Percentiles rank a stretch among this genome's conserved stretches.
These are phyloP conservation scores for Drosophila dives DNA, from an alignment of 2,888 invertebrate species.

Conservation along the genomic window DNA sequence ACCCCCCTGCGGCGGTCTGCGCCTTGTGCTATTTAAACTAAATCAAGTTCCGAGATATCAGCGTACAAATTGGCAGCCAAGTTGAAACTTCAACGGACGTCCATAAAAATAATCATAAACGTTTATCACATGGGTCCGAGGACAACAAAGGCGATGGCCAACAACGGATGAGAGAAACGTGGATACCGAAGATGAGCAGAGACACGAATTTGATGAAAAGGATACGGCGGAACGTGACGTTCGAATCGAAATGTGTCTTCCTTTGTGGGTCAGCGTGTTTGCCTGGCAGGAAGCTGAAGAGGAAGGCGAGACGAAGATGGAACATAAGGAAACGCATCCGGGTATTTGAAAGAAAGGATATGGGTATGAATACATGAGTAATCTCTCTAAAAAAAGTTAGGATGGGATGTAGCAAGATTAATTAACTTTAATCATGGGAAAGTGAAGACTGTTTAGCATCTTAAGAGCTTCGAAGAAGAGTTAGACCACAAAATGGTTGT, in stretches of 20 bases:
- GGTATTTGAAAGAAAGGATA: not conserved
- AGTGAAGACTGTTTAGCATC: not conserved
- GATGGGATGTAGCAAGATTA: not conserved
- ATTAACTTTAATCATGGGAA: not conserved
- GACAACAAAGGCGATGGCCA: constrained; percentile 38
- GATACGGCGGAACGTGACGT: constrained; percentile 62
- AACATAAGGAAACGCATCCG: not conserved
- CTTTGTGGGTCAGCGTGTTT: constrained; percentile 58
- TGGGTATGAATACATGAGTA: not conserved
- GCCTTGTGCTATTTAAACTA: constrained; percentile 70
- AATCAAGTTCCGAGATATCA: constrained; percentile 68
- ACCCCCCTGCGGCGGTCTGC: constrained; percentile 4
- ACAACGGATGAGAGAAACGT: constrained; percentile 9
- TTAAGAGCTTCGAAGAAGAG: not conserved
- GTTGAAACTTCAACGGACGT: constrained; percentile 56
- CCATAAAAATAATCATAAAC: constrained; percentile 78
- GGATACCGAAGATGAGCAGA: constrained; percentile 15
- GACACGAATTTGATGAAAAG: constrained; percentile 65
- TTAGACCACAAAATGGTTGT: not conserved
- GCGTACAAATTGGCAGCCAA: constrained; percentile 69
- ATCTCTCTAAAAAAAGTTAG: not conserved
- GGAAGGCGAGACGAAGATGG: not conserved
- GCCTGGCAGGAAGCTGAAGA: constrained; percentile 2
- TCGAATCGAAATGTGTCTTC: constrained; percentile 16
- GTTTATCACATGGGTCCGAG: constrained; percentile 64